Evolutionary conservation across 2,113 vertebrate genomes (phyloP).

Genomic region (Elephantulus edwardii): DNA sequence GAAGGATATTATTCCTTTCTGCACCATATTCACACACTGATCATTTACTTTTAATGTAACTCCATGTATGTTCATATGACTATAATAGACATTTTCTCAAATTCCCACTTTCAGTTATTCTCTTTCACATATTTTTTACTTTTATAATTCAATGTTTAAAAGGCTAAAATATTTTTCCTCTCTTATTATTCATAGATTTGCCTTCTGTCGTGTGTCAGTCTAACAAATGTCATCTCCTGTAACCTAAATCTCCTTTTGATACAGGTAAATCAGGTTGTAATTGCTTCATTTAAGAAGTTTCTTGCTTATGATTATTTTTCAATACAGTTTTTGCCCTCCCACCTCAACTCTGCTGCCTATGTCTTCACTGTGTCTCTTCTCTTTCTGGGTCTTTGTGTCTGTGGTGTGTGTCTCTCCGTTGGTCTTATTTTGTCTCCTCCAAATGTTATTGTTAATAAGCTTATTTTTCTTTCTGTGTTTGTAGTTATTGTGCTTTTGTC

Average conservation of each 20-base stretch:
- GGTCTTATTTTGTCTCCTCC: not conserved
- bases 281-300: conserved; percentile 15
- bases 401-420: not conserved
- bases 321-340: not conserved
- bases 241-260: conserved; percentile 14
- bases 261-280: not conserved
- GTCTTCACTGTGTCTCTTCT: not conserved
- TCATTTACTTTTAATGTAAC: conserved; percentile 38
- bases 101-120: not conserved
- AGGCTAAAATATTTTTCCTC: conserved; percentile 18
- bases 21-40: not conserved
- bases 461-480: not conserved
- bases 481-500: not conserved
- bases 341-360: not conserved
- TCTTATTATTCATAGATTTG: not conserved
- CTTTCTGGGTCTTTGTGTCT: not conserved
- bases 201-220: not conserved
- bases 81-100: not conserved
- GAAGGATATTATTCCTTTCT: conserved; percentile 30
- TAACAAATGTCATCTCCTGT: conserved; percentile 1
- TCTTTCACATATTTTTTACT: conserved; percentile 5
- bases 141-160: conserved; percentile 26
- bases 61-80: not conserved
- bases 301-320: conserved; percentile 1
- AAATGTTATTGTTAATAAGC: not conserved